Evolutionary conservation across 2,888 invertebrate genomes (phyloP), one percentile per base, ranked within the genome.

Genomic region (Pheosia tremula): DNA sequence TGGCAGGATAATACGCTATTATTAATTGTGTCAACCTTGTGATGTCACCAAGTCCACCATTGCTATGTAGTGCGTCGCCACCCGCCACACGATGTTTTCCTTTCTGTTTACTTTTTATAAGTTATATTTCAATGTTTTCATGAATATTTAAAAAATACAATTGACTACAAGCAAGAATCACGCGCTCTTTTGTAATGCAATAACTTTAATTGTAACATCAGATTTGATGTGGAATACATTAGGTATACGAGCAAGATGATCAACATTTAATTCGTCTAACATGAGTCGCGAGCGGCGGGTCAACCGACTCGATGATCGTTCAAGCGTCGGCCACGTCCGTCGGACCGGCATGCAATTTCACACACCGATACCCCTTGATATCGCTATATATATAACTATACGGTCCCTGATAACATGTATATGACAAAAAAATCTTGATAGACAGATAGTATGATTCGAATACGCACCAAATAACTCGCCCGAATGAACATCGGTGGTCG

Each of bases 261-360:
- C n/a, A 11, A 47, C 47, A 47, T 47, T 50, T 8, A 24, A 50
- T 67, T 67, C 58, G 49, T 63, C 56, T 57, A 47, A 63, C 61
- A 66, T 62, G 66, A 65, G 58, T 62, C 67, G 24, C 53, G 41
- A 54, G 24, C 61, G 60, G 61, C 61, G 68, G 67, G 68, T 75
- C 69, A 66, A 71, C 72, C 74, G 70, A 74, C 77, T 73, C 71
- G 74, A 75, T 79, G 74, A 65, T 64, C 75, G 71, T 63, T 77
- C 71, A 79, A 74, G 73, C 70, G 63, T 67, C 74, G 59, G 57
- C 63, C 67, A 61, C 63, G 69, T 58, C 61, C 66, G 68, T 67
- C 75, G 71, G 79, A 81, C 81, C 79, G 82, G 77, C 69, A 81
- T 81, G 84, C 86, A 89, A 88, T 89, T 88, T 88, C 88, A 85